These are phyloP conservation scores for Xestia ashworthii DNA, from an alignment of 2,888 invertebrate species.

Conservation along the genomic window DNA sequence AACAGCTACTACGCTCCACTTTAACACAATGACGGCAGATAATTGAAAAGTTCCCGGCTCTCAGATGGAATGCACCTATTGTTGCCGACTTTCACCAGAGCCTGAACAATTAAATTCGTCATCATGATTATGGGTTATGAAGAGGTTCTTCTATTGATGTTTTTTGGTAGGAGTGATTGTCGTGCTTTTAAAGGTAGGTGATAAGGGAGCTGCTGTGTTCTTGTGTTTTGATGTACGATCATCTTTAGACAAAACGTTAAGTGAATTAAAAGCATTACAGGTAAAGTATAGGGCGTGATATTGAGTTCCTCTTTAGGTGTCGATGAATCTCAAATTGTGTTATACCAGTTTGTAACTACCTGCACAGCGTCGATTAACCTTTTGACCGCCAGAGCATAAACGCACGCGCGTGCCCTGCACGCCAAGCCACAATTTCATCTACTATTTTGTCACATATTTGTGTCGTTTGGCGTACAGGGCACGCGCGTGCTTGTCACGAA, in stretches of 20 bases:
- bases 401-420: no score
- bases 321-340: no score
- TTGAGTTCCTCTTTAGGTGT: no score
- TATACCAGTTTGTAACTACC: no score
- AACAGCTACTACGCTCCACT: conserved; percentile 62
- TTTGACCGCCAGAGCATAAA: no score
- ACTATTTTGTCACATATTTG: no score
- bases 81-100: conserved; percentile 66
- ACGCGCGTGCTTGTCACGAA: no score
- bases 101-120: conserved; percentile 66
- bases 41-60: conserved; percentile 66
- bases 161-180: conserved; percentile 27
- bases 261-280: not conserved
- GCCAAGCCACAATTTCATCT: no score
- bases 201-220: not conserved
- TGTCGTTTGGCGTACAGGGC: no score
- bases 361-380: no score
- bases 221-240: not conserved
- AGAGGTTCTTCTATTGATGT: conserved; percentile 16
- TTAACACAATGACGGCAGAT: conserved; percentile 66
- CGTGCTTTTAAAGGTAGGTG: conserved; percentile 21
- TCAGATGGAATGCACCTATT: conserved; percentile 63
- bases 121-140: conserved; percentile 63
- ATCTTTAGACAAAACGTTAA: not conserved
- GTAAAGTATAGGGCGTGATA: not conserved